A percentile compares a stretch with the other conserved stretches of the same genome.
These are phyloP conservation scores for Artemia franciscana DNA, from an alignment of 1,140 invertebrate genomes.

Conservation along the genomic window DNA sequence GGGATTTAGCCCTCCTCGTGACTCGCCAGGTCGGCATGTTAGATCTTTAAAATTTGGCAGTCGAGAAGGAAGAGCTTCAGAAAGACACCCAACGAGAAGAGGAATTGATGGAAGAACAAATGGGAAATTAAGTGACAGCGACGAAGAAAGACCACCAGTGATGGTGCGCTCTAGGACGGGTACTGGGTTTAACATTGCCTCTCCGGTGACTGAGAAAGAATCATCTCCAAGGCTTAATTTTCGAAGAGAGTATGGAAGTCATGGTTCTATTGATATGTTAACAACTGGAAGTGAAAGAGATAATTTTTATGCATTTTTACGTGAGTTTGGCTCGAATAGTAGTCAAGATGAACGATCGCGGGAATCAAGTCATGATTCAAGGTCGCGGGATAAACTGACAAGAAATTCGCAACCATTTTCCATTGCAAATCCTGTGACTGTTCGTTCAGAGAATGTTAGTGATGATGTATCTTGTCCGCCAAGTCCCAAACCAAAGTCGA, in stretches of 20 bases:
- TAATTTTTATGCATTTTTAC: slow-evolving; percentile 53
- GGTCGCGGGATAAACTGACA: slow-evolving; percentile 15
- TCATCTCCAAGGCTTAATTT: background rate
- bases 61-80: background rate
- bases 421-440: slow-evolving; percentile 9
- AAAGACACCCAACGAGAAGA: background rate
- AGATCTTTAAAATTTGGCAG: background rate
- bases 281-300: slow-evolving; percentile 25
- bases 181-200: background rate
- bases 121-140: background rate
- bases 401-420: slow-evolving; percentile 14
- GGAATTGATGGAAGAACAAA: background rate
- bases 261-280: slow-evolving; percentile 35
- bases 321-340: slow-evolving; percentile 28
- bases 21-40: background rate
- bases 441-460: background rate
- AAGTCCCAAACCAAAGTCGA: slow-evolving; percentile 49
- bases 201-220: background rate
- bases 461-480: slow-evolving; percentile 9
- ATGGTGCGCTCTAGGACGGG: background rate
- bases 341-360: slow-evolving; percentile 18
- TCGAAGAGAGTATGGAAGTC: slow-evolving; percentile 31
- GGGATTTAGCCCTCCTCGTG: background rate
- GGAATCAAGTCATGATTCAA: slow-evolving; percentile 19
- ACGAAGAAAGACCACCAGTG: background rate